Conservation (phyloP, 2,113 vertebrate genomes). For the Phocoena sinus region DNA sequence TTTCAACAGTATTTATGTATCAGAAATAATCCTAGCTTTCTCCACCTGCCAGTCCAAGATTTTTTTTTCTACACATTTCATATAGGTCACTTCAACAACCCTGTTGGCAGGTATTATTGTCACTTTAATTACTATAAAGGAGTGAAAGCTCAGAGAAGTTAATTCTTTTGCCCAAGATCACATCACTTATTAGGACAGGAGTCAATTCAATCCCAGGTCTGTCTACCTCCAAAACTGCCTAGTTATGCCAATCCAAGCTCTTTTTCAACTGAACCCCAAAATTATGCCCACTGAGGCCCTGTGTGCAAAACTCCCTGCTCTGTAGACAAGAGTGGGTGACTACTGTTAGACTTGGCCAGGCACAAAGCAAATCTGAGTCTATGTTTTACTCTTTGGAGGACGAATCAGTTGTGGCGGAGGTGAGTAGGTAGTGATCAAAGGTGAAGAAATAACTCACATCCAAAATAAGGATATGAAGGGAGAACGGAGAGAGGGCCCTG, state of each 20-base stretch:
- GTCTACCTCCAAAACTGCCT: not conserved
- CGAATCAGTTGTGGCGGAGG: not conserved
- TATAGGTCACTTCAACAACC: not conserved
- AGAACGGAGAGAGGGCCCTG: not conserved
- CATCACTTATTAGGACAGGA: not conserved
- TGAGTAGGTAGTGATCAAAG: not conserved
- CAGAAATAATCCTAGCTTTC: not conserved
- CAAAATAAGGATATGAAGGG: not conserved
- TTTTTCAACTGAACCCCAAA: not conserved
- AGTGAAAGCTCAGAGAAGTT: not conserved
- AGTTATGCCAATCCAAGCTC: not conserved
- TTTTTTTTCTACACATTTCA: not conserved
- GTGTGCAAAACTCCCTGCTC: not conserved
- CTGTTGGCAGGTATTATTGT: not conserved
- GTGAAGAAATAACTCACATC: not conserved
- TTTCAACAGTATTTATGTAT: not conserved
- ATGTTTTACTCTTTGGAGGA: not conserved
- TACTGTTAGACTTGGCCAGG: not conserved
- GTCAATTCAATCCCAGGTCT: not conserved
- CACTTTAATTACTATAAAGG: not conserved
- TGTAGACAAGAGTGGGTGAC: not conserved
- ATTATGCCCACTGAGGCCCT: not conserved
- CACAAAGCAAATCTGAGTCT: not conserved
- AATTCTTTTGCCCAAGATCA: not conserved
- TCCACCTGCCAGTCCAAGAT: not conserved